Percentiles rank a stretch among this genome's conserved stretches.
Conservation (phyloP, 2,888 invertebrate species). For the Diogma glabrata region DNA sequence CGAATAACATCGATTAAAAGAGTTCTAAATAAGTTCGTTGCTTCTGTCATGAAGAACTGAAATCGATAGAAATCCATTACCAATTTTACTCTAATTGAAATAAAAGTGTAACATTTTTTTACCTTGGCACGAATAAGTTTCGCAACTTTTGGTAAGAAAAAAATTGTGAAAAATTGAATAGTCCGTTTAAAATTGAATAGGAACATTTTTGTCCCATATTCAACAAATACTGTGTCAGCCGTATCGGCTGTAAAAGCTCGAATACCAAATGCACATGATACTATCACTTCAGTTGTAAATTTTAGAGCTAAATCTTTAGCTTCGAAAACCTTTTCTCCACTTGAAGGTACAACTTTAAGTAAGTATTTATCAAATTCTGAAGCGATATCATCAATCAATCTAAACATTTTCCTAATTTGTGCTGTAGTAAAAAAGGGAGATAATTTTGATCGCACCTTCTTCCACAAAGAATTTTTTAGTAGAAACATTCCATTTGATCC, state of each 20-base stretch:
- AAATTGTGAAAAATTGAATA: conserved; percentile 5
- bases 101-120: not conserved
- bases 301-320: not conserved
- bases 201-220: conserved; percentile 5
- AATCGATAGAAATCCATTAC: no score
- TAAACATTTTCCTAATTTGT: conserved; percentile 15
- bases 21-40: no score
- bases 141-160: conserved; percentile 11
- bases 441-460: conserved; percentile 14
- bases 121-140: conserved; percentile 8
- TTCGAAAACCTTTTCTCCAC: not conserved
- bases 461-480: not conserved
- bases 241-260: conserved; percentile 6
- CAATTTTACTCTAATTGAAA: no score
- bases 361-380: conserved; percentile 10
- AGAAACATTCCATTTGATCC: not conserved
- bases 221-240: conserved; percentile 10
- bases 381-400: conserved; percentile 12
- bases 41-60: conserved; percentile 32
- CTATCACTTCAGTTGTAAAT: conserved; percentile 12
- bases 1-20: conserved; percentile 34
- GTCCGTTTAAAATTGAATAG: not conserved
- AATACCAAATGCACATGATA: conserved; percentile 12
- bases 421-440: conserved; percentile 26
- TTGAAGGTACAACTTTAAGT: not conserved